Evolutionary conservation across 2,113 vertebrate species (phyloP).

Genomic region (Raja brachyura): DNA sequence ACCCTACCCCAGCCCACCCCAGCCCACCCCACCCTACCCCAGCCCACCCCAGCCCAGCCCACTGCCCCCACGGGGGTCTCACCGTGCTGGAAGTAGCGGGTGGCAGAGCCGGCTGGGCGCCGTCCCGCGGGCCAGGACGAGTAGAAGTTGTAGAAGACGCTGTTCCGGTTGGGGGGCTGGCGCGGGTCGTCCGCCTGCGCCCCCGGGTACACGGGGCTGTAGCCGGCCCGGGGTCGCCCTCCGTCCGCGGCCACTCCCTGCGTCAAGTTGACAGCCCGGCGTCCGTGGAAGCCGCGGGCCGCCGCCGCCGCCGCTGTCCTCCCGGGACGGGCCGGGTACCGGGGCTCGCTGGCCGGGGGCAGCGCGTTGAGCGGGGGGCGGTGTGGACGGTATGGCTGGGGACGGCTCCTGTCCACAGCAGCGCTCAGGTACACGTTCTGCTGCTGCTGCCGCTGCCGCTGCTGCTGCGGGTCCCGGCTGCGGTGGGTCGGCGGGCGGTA

Average conservation of each 20-base stretch:
- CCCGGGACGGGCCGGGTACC: neutral
- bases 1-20: neutral
- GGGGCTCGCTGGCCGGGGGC: constrained; percentile 5
- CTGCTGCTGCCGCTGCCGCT: constrained; percentile 40
- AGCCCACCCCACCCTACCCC: neutral
- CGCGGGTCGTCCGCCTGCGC: constrained; percentile 48
- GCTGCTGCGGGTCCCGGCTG: constrained; percentile 1
- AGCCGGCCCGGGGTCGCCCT: neutral
- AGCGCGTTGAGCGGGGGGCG: constrained; percentile 43
- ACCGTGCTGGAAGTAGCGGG: constrained; percentile 62
- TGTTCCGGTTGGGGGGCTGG: constrained; percentile 52
- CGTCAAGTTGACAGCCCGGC: neutral
- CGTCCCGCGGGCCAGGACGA: constrained; percentile 41
- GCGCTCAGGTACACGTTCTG: constrained; percentile 47
- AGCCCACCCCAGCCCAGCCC: neutral
- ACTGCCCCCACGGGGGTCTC: constrained; percentile 35
- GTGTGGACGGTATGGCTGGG: constrained; percentile 40
- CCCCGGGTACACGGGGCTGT: neutral
- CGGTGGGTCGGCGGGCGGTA: constrained; percentile 46
- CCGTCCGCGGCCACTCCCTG: neutral
- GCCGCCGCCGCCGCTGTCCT: neutral
- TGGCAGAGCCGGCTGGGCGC: constrained; percentile 50
- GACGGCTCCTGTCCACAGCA: constrained; percentile 30
- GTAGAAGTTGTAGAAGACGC: constrained; percentile 56
- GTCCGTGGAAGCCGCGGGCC: constrained; percentile 41